These are phyloP conservation scores for Nyctibius bracteatus DNA, from an alignment of 2,113 vertebrate genomes.

Conservation along the genomic window DNA sequence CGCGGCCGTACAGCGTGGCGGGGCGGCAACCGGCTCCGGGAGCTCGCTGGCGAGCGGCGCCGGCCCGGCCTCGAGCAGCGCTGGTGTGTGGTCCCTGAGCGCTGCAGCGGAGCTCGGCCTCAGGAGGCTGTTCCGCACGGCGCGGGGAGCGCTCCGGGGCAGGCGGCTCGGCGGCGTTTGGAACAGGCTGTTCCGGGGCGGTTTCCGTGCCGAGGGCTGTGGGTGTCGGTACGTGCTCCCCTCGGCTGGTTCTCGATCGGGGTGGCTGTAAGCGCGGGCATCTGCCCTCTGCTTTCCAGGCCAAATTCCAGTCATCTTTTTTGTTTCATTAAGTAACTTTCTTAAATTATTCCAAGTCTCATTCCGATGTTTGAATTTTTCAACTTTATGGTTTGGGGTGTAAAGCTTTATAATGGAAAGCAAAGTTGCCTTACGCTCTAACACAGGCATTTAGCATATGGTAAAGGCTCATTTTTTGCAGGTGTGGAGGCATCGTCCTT, in stretches of 20 bases:
- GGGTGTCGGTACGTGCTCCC: background rate
- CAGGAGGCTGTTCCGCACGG: background rate
- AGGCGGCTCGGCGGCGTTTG: background rate
- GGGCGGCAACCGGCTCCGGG: background rate
- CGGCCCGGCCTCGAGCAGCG: background rate
- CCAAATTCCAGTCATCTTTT: accelerated
- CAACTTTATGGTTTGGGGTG: accelerated
- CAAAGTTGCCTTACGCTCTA: accelerated
- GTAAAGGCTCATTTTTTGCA: accelerated
- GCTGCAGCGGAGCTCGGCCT: background rate
- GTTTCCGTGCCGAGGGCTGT: background rate
- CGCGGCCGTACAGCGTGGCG: background rate
- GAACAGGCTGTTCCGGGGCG: accelerated
- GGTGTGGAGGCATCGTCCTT: accelerated
- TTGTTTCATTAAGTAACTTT: background rate
- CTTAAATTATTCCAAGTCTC: accelerated
- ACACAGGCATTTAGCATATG: accelerated
- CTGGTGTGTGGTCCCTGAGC: background rate
- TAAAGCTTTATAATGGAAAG: background rate
- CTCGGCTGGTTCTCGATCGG: accelerated
- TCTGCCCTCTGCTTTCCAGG: background rate
- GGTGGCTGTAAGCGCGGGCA: background rate
- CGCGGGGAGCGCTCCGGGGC: background rate
- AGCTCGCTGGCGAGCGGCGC: background rate
- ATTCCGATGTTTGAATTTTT: accelerated